phyloP scores from a whole-genome alignment of 2,888 invertebrate genomes.

The Perizoma flavofasciatum region DNA sequence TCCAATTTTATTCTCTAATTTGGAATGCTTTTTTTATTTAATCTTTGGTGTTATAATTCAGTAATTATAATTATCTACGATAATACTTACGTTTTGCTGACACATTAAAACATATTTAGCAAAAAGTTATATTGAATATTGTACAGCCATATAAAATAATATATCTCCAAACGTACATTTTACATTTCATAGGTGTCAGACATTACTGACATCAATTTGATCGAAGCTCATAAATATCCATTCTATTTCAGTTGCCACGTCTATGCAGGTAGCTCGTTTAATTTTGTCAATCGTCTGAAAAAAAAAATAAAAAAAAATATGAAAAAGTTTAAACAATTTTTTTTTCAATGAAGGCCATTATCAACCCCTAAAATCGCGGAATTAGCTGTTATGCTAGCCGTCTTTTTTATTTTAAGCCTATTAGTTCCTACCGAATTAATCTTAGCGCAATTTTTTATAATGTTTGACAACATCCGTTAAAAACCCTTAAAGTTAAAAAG shows the following conservation, averaged over 20 bases:
- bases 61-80: no score
- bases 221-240: conserved; percentile 19
- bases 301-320: conserved; percentile 25
- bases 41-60: conserved; percentile 11
- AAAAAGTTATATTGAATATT: background rate
- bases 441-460: no score
- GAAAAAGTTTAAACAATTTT: background rate
- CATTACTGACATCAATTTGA: conserved; percentile 22
- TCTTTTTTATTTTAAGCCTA: no score
- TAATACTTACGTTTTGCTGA: conserved; percentile 5
- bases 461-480: no score
- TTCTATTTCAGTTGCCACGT: conserved; percentile 37
- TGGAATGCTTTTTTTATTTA: conserved; percentile 20
- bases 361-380: no score
- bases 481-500: no score
- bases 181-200: conserved; percentile 5
- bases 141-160: background rate
- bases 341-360: no score
- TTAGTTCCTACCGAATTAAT: no score
- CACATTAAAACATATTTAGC: conserved; percentile 6
- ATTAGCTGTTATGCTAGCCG: no score
- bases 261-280: conserved; percentile 52
- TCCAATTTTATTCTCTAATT: background rate
- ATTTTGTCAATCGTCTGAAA: conserved; percentile 60
- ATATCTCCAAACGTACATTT: conserved; percentile 4